Conservation (phyloP, 2,888 invertebrate genomes). For the Ichneumoninae sp. region DNA sequence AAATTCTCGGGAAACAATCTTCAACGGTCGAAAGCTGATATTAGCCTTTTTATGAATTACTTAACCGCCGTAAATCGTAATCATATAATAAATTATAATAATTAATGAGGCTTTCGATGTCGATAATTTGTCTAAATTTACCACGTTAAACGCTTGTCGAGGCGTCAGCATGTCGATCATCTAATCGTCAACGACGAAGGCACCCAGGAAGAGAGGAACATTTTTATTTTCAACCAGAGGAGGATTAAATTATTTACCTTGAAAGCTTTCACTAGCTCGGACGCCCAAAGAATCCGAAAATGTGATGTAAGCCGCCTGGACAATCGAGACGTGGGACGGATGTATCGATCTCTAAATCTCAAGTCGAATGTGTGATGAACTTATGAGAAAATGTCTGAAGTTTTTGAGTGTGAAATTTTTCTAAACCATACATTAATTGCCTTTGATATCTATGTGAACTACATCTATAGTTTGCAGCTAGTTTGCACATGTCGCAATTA, state of each 20-base stretch:
- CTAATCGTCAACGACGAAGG: constrained; percentile 87
- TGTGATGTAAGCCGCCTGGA: constrained; percentile 83
- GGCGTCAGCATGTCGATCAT: constrained; percentile 90
- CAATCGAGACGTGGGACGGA: constrained; percentile 86
- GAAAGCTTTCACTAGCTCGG: too few species aligned
- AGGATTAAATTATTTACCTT: too few species aligned
- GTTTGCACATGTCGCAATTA: too few species aligned
- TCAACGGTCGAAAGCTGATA: too few species aligned
- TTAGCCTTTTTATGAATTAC: too few species aligned
- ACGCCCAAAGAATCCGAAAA: too few species aligned
- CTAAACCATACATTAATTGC: constrained; percentile 76
- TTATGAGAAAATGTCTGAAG: neutral
- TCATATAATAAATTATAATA: constrained; percentile 34
- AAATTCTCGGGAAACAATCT: too few species aligned
- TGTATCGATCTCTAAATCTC: constrained; percentile 86
- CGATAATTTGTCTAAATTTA: constrained; percentile 79
- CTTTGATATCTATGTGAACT: constrained; percentile 89
- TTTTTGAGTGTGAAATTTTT: neutral
- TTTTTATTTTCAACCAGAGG: too few species aligned
- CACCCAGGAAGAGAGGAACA: constrained; percentile 85
- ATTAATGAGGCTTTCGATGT: constrained; percentile 35
- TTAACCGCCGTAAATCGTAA: too few species aligned
- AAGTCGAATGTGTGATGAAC: constrained; percentile 25
- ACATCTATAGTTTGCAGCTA: constrained; percentile 88
- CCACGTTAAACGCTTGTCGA: constrained; percentile 87